These are phyloP conservation scores for Chelon auratus DNA, from an alignment of 2,797 vertebrate genomes.

Conservation along the genomic window DNA sequence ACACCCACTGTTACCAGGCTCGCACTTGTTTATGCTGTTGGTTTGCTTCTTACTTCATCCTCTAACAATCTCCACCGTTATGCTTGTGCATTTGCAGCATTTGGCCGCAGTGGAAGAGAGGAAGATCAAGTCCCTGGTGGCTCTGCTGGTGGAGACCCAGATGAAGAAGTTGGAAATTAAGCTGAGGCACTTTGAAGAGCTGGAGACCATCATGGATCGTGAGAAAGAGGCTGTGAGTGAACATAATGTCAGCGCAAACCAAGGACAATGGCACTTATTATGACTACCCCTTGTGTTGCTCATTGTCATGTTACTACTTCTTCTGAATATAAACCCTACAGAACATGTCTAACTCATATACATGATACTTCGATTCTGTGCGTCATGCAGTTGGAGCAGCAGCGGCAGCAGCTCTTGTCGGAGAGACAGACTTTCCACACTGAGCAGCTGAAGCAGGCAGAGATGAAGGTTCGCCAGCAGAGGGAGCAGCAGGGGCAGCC, in stretches of 20 bases:
- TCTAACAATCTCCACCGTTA: not conserved
- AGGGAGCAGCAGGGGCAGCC: constrained; percentile 83
- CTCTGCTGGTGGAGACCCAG: constrained; percentile 96
- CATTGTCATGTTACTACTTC: too few relatives aligned
- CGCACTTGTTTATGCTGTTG: not conserved
- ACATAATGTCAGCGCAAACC: constrained; percentile 56
- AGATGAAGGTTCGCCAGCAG: constrained; percentile 87
- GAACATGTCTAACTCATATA: not conserved
- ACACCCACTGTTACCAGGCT: not conserved
- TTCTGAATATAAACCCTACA: not conserved
- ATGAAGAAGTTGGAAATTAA: constrained; percentile 99
- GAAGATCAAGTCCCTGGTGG: constrained; percentile 97
- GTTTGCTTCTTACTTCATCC: not conserved
- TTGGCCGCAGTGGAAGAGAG: constrained; percentile 96
- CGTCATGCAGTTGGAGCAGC: constrained; percentile 90
- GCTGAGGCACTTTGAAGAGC: constrained; percentile 96
- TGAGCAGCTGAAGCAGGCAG: constrained; percentile 96
- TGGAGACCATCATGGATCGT: constrained; percentile 99
- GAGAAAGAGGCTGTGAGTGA: constrained; percentile 96
- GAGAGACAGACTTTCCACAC: constrained; percentile 97
- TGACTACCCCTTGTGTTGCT: not conserved
- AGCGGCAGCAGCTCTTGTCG: constrained; percentile 94
- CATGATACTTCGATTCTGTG: not conserved
- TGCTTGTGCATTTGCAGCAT: constrained; percentile 83
- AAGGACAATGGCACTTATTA: not conserved